Percentiles rank a stretch among this genome's conserved stretches.
Evolutionary conservation across 1,140 invertebrate genomes (phyloP).

Genomic region (Thereuonema tuberculata): DNA sequence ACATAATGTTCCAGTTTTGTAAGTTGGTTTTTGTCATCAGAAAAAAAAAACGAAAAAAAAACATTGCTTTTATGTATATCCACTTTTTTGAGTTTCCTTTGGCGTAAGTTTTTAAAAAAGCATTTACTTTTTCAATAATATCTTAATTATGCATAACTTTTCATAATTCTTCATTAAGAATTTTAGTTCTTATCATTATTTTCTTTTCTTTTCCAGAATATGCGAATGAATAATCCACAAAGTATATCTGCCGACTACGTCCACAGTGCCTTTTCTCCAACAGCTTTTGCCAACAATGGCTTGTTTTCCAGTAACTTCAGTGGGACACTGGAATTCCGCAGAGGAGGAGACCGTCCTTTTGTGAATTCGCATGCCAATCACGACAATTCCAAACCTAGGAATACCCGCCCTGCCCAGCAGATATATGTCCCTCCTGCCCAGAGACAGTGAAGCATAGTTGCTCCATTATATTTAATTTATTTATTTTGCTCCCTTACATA

Average conservation of each 20-base stretch:
- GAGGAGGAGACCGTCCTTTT: conserved; percentile 16
- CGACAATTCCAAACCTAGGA: background rate
- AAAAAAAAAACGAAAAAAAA: no score
- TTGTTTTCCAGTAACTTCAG: conserved; percentile 6
- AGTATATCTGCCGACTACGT: conserved; percentile 2
- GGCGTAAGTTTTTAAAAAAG: no score
- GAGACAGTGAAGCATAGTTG: conserved; percentile 6
- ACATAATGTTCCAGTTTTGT: no score
- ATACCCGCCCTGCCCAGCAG: conserved; percentile 1
- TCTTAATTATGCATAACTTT: no score
- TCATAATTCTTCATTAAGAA: no score
- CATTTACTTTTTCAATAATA: no score
- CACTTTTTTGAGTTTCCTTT: no score
- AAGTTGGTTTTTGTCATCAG: no score
- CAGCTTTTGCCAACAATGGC: conserved; percentile 6
- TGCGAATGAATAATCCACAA: background rate
- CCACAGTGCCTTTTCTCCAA: conserved; percentile 2
- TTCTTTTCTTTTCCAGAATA: conserved; percentile 4
- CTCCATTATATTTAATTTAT: no score
- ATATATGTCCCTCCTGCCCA: conserved; percentile 9
- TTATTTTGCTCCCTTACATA: no score
- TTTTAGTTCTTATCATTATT: background rate
- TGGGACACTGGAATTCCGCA: conserved; percentile 16
- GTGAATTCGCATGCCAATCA: conserved; percentile 3
- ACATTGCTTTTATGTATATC: no score